Percentiles rank a stretch among this genome's conserved stretches.
Conservation (phyloP, 2,888 invertebrate genomes). For the Eucriotettix oculatus region DNA sequence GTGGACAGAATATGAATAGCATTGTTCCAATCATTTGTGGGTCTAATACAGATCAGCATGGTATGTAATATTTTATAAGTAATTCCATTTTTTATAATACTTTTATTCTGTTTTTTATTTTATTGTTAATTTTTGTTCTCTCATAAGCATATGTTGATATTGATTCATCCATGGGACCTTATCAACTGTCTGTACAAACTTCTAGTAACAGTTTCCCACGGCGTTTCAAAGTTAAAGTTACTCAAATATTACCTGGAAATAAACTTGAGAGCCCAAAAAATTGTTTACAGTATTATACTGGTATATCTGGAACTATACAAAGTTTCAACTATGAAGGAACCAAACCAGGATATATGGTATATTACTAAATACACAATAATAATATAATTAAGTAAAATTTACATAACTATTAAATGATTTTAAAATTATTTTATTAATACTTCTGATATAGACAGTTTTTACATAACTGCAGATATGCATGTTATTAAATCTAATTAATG, state of each 20-base stretch:
- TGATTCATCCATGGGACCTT: conserved; percentile 39
- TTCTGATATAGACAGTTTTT: no score
- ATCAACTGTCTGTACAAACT: conserved; percentile 43
- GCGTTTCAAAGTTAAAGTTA: conserved; percentile 46
- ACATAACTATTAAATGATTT: no score
- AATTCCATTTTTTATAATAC: neutral
- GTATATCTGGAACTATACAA: conserved; percentile 39
- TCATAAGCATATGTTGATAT: conserved; percentile 53
- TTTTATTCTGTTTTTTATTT: neutral
- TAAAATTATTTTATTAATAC: no score
- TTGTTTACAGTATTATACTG: conserved; percentile 49
- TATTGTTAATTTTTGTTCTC: neutral
- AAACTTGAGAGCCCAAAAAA: conserved; percentile 33
- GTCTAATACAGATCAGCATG: conserved; percentile 56
- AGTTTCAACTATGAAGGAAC: conserved; percentile 49
- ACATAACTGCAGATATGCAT: no score
- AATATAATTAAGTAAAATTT: no score
- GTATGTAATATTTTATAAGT: conserved; percentile 27
- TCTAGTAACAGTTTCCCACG: conserved; percentile 20
- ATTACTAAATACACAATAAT: no score
- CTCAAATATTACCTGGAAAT: conserved; percentile 26
- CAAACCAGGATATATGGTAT: neutral
- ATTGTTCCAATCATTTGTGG: conserved; percentile 57
- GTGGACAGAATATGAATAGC: conserved; percentile 52
- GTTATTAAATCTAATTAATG: no score